Conservation (phyloP, 2,797 vertebrate species). For the Myotis vivesi region DNA sequence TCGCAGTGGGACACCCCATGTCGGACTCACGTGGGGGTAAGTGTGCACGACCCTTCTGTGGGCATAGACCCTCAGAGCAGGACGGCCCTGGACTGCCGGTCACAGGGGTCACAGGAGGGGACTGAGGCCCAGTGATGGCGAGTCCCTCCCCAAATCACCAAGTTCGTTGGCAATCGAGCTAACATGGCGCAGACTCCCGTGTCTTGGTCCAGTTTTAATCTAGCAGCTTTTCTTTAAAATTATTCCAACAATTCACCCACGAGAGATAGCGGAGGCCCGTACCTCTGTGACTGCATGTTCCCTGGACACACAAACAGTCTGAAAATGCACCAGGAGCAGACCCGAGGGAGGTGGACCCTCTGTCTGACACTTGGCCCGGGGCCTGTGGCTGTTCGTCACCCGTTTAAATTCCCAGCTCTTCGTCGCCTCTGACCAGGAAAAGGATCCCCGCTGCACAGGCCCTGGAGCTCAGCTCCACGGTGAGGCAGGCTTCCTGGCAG, state of each 20-base stretch:
- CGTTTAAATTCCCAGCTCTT: constrained; percentile 55
- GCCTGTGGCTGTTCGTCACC: constrained; percentile 60
- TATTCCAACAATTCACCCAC: constrained; percentile 68
- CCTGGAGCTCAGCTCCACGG: constrained; percentile 33
- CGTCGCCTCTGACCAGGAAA: constrained; percentile 59
- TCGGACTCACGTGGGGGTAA: background rate
- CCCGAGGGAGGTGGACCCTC: constrained; percentile 47
- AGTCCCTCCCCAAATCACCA: constrained; percentile 43
- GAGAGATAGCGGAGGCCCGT: constrained; percentile 54
- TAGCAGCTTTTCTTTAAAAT: constrained; percentile 66
- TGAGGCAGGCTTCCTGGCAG: constrained; percentile 58
- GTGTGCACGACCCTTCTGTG: background rate
- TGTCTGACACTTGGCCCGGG: constrained; percentile 56
- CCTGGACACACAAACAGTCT: background rate
- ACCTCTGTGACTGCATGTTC: constrained; percentile 65
- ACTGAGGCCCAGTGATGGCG: constrained; percentile 37
- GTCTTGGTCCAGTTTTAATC: constrained; percentile 48
- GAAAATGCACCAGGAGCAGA: background rate
- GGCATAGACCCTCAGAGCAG: background rate
- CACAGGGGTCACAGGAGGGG: background rate
- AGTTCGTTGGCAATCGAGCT: background rate
- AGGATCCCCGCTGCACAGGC: constrained; percentile 34
- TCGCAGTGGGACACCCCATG: background rate
- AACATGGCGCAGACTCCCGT: constrained; percentile 35
- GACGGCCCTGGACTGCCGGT: background rate